Percentiles rank a stretch among this genome's conserved stretches.
These are phyloP conservation scores for Drosophila pseudoobscura DNA, from an alignment of 1,140 invertebrate genomes.

Conservation along the genomic window DNA sequence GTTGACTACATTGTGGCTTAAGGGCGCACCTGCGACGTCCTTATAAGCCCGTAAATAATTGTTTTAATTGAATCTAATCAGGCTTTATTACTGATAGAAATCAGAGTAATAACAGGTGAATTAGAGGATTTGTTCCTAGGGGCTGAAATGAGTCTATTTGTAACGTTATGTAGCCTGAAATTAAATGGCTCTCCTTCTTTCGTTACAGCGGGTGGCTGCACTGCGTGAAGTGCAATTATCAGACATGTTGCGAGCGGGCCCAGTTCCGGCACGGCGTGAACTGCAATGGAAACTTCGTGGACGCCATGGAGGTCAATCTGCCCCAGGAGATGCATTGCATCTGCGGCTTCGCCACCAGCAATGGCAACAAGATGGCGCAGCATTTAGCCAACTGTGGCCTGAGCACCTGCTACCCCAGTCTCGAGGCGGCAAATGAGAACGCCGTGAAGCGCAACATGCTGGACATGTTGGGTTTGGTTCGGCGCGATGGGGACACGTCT, in stretches of 20 bases:
- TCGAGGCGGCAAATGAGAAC: slow-evolving; percentile 85
- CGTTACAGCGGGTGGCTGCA: slow-evolving; percentile 87
- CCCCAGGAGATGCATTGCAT: slow-evolving; percentile 88
- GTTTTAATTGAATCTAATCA: slow-evolving; percentile 51
- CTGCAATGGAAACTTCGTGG: slow-evolving; percentile 84
- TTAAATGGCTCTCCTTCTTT: background rate
- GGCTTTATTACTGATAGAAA: slow-evolving; percentile 27
- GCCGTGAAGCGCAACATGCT: slow-evolving; percentile 85
- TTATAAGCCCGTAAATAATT: slow-evolving; percentile 35
- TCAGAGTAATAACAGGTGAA: background rate
- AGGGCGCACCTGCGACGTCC: background rate
- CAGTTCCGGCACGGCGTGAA: slow-evolving; percentile 88
- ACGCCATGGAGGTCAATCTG: slow-evolving; percentile 84
- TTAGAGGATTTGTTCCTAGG: background rate
- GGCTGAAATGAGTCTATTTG: background rate
- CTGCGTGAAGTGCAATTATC: slow-evolving; percentile 90
- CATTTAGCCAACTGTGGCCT: slow-evolving; percentile 87
- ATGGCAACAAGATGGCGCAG: slow-evolving; percentile 88
- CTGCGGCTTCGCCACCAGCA: slow-evolving; percentile 88
- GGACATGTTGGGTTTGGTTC: slow-evolving; percentile 84
- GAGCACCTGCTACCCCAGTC: slow-evolving; percentile 86
- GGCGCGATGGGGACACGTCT: slow-evolving; percentile 77
- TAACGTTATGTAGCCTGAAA: background rate
- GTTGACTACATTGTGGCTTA: slow-evolving; percentile 1
- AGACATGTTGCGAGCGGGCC: slow-evolving; percentile 89